These are phyloP conservation scores for Prosopocoilus inquinatus DNA, from an alignment of 2,888 invertebrate genomes.

Conservation along the genomic window DNA sequence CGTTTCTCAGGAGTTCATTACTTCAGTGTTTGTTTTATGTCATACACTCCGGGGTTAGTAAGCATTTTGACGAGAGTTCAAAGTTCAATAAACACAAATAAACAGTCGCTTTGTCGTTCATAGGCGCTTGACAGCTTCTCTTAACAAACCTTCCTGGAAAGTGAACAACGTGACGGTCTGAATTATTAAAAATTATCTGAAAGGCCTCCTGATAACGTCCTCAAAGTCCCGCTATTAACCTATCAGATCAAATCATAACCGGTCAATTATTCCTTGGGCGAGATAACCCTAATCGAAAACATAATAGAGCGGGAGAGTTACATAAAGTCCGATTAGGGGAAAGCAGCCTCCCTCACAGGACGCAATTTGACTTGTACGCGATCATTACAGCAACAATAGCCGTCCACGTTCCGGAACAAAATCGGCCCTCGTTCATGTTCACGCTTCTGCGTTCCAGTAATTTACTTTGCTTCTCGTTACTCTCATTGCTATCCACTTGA, in stretches of 20 bases:
- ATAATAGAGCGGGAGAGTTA: slow-evolving; percentile 1
- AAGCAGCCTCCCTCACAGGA: slow-evolving; percentile 1
- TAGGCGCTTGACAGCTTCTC: too few relatives aligned
- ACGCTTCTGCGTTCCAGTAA: slow-evolving; percentile 20
- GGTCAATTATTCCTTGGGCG: slow-evolving; percentile 14
- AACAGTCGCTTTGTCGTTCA: too few relatives aligned
- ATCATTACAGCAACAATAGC: slow-evolving; percentile 18
- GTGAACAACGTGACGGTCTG: too few relatives aligned
- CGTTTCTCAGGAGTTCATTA: too few relatives aligned
- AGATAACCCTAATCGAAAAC: slow-evolving; percentile 10
- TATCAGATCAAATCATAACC: slow-evolving; percentile 11
- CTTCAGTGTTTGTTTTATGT: too few relatives aligned
- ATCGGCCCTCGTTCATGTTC: slow-evolving; percentile 25
- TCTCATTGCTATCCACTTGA: slow-evolving; percentile 12
- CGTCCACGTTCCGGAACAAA: slow-evolving; percentile 26
- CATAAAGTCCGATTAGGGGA: not conserved
- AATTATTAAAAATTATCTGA: too few relatives aligned
- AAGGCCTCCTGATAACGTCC: not conserved
- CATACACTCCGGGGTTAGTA: too few relatives aligned
- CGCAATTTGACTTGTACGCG: not conserved
- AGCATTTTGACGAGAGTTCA: too few relatives aligned
- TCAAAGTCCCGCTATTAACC: not conserved
- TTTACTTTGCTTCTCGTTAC: slow-evolving; percentile 9
- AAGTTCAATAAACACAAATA: too few relatives aligned
- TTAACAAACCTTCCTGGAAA: too few relatives aligned